phyloP scores from a whole-genome alignment of 2,888 invertebrate species.

The Folsomia candida region DNA sequence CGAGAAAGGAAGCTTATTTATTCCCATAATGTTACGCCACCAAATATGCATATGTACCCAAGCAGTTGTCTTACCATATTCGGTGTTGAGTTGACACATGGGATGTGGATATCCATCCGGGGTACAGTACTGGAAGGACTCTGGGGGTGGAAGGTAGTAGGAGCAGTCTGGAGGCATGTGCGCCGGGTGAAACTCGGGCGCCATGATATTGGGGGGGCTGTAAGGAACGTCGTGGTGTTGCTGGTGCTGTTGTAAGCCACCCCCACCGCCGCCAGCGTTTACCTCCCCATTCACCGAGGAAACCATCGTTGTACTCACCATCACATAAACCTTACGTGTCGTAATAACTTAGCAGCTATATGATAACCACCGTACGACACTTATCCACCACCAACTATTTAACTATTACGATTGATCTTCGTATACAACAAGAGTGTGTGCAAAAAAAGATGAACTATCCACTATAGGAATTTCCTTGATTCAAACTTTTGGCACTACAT shows the following conservation, averaged over 20 bases:
- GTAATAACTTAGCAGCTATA: neutral
- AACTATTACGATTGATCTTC: too few relatives aligned
- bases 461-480: neutral
- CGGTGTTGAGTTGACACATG: conserved; percentile 71
- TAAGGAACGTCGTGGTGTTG: conserved; percentile 47
- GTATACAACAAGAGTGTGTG: neutral
- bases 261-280: too few relatives aligned
- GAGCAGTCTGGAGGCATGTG: conserved; percentile 49
- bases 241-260: conserved; percentile 47
- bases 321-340: conserved; percentile 26
- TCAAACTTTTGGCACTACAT: neutral
- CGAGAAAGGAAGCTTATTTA: neutral
- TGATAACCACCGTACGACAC: neutral
- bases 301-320: conserved; percentile 50
- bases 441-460: neutral
- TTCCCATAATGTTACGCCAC: too few relatives aligned
- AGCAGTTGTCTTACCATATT: conserved; percentile 64
- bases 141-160: conserved; percentile 48
- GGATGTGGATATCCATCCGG: conserved; percentile 55
- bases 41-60: neutral
- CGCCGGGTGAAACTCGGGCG: conserved; percentile 49
- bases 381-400: too few relatives aligned
- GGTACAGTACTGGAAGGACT: conserved; percentile 48
- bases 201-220: conserved; percentile 49
- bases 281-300: conserved; percentile 51